Evolutionary conservation across 2,113 vertebrate genomes (phyloP).

Genomic region (Macquaria ambigua): DNA sequence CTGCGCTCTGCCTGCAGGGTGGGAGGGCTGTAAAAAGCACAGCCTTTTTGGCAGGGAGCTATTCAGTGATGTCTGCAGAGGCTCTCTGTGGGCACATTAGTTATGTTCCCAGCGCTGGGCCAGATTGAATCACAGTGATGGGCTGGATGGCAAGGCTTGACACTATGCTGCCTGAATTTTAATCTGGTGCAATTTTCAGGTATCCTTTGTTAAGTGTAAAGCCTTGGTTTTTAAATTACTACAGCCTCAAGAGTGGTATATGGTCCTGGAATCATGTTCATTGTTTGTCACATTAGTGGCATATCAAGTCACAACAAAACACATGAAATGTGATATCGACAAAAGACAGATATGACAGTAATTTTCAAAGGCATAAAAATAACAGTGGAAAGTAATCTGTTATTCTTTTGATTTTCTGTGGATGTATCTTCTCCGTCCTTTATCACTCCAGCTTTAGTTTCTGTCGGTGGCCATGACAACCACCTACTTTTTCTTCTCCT

Average conservation of each 20-base stretch:
- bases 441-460: neutral
- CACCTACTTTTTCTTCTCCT: neutral
- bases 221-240: neutral
- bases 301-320: neutral
- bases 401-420: no score
- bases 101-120: slow-evolving; percentile 59
- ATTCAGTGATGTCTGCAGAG: slow-evolving; percentile 50
- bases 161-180: slow-evolving; percentile 58
- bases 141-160: slow-evolving; percentile 50
- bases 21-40: slow-evolving; percentile 49
- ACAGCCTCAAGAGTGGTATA: neutral
- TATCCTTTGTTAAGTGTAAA: slow-evolving; percentile 20
- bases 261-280: neutral
- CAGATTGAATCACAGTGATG: slow-evolving; percentile 69
- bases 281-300: neutral
- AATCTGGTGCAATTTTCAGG: slow-evolving; percentile 52
- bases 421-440: neutral
- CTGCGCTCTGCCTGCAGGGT: slow-evolving; percentile 33
- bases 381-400: neutral
- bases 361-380: neutral
- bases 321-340: neutral
- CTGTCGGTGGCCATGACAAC: neutral
- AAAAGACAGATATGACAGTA: neutral
- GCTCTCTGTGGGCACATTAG: slow-evolving; percentile 62
- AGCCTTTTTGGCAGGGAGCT: slow-evolving; percentile 42